These are phyloP conservation scores for Stratiomys singularior DNA, from an alignment of 2,888 invertebrate species.

Conservation along the genomic window DNA sequence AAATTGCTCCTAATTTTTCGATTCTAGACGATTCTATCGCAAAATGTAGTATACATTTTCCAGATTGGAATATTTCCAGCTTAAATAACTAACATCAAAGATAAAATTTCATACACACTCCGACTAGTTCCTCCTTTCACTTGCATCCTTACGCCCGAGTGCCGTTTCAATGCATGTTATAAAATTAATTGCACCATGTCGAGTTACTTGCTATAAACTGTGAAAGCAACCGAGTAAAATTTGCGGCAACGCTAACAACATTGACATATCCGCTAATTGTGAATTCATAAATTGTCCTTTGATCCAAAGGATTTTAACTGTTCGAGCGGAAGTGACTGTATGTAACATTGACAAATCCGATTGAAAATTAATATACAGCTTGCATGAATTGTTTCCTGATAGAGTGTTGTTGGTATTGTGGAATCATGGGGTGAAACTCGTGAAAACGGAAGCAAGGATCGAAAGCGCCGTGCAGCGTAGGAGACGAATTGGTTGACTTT, in stretches of 20 bases:
- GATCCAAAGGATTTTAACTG: background rate
- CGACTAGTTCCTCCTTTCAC: too few relatives aligned
- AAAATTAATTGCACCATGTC: conserved; percentile 26
- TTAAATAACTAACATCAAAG: too few relatives aligned
- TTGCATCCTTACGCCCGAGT: too few relatives aligned
- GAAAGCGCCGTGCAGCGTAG: background rate
- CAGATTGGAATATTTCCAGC: too few relatives aligned
- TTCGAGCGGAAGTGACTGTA: conserved; percentile 18
- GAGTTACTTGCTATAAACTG: background rate
- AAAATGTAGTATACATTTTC: too few relatives aligned
- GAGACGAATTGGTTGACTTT: background rate
- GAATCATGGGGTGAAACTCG: too few relatives aligned
- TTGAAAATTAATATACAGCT: conserved; percentile 30
- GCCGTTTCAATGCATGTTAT: too few relatives aligned
- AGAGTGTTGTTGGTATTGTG: too few relatives aligned
- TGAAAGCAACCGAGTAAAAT: background rate
- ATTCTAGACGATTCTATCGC: too few relatives aligned
- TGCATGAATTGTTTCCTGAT: too few relatives aligned
- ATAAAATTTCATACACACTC: too few relatives aligned
- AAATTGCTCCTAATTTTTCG: too few relatives aligned
- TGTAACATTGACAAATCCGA: conserved; percentile 32
- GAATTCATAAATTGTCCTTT: conserved; percentile 20
- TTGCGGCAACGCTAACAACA: background rate
- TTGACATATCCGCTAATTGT: conserved; percentile 13
- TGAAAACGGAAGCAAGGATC: background rate